Conservation (phyloP, 2,888 invertebrate genomes). For the Oithona nana region DNA sequence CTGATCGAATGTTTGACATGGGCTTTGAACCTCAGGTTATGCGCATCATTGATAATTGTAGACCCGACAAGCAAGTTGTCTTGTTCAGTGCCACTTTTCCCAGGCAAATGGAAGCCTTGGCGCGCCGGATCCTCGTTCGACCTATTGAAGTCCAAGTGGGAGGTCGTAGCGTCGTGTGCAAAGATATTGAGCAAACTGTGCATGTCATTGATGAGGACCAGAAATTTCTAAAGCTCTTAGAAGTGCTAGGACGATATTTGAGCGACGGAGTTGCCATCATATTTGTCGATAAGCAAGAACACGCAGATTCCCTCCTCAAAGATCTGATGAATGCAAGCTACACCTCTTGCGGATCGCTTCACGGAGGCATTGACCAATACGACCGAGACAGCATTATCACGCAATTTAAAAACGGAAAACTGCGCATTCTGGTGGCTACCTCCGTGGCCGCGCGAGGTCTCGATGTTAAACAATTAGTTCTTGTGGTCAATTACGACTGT, state of each 20-base stretch:
- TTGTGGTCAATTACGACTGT: conserved; percentile 96
- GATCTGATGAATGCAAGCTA: conserved; percentile 93
- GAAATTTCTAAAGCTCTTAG: conserved; percentile 89
- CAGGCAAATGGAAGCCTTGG: conserved; percentile 94
- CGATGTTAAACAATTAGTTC: conserved; percentile 92
- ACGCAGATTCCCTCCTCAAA: conserved; percentile 56
- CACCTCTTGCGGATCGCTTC: conserved; percentile 75
- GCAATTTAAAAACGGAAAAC: conserved; percentile 88
- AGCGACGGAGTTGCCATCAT: conserved; percentile 82
- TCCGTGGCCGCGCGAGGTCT: conserved; percentile 43
- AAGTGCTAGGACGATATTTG: conserved; percentile 85
- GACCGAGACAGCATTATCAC: conserved; percentile 93
- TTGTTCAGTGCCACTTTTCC: conserved; percentile 99
- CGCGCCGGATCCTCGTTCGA: conserved; percentile 71
- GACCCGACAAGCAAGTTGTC: conserved; percentile 92
- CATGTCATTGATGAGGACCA: conserved; percentile 79
- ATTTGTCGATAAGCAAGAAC: conserved; percentile 80
- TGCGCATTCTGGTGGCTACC: conserved; percentile 51
- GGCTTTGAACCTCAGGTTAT: conserved; percentile 97
- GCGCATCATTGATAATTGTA: conserved; percentile 89
- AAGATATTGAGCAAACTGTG: conserved; percentile 89
- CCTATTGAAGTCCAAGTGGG: conserved; percentile 96
- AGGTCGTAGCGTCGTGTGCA: conserved; percentile 87
- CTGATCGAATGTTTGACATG: conserved; percentile 99
- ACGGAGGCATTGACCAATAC: conserved; percentile 98